A percentile compares a stretch with the other conserved stretches of the same genome.
Evolutionary conservation across 2,888 invertebrate genomes (phyloP).

Genomic region (Tortricodes alternella): DNA sequence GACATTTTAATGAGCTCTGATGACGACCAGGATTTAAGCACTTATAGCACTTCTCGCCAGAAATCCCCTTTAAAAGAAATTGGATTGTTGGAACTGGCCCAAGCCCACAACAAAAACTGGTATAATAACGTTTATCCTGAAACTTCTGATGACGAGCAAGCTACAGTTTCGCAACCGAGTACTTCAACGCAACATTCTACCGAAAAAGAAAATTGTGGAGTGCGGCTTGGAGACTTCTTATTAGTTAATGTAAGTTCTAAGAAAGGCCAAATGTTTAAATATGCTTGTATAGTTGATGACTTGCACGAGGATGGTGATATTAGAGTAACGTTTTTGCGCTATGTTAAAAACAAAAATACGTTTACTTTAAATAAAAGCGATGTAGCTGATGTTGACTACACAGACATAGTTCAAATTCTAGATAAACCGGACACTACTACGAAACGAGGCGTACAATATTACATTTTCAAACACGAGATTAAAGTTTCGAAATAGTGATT

Average conservation of each 20-base stretch:
- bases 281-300: background rate
- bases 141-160: background rate
- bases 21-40: background rate
- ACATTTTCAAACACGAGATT: background rate
- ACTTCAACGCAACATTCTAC: background rate
- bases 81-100: background rate
- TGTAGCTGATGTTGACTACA: constrained; percentile 3
- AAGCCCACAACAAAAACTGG: background rate
- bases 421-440: background rate
- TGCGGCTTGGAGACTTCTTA: background rate
- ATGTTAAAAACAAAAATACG: background rate
- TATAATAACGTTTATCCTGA: background rate
- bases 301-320: background rate
- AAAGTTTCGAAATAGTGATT: background rate
- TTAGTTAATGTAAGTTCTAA: background rate
- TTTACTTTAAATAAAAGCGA: background rate
- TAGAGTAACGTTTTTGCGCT: background rate
- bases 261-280: background rate
- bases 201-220: constrained; percentile 1
- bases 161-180: background rate
- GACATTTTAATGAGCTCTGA: too few relatives aligned
- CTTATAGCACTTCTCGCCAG: background rate
- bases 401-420: constrained; percentile 2
- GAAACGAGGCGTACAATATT: constrained; percentile 1
- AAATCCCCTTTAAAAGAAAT: background rate